Evolutionary conservation across 1,140 invertebrate species (phyloP), one percentile per base, ranked within the genome.

Genomic region (Conopomorpha cramerella): DNA sequence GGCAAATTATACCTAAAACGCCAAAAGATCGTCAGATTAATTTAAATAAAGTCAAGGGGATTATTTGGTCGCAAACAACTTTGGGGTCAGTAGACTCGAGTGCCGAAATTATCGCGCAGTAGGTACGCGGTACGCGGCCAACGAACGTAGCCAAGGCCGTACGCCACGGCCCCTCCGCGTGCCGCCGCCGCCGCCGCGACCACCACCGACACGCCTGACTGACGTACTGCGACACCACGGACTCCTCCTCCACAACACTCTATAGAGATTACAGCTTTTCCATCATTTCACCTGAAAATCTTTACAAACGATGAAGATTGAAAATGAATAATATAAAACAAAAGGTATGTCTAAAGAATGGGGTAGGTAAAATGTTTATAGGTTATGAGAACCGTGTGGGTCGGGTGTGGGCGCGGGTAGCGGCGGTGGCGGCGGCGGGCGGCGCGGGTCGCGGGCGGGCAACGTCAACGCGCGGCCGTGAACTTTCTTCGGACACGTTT

Each of bases 401-500:
- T 43, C 51, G 44, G 49, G 45, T 45, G 48, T 43, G 45, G 47
- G 48, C 41, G 52, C 19, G 14, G 27, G 16, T 18, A 43, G 38
- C 46, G 43, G 41, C 49, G 47, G 50, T 40, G 50, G 44, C 30
- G 23, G 12, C 12, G 47, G 51, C 49, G 44, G 49, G 49, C 39
- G 37, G 39, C 48, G 41, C 48, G 46, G 35, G 38, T 38, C 36
- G 8, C 41, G 37, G 40, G 26, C 37, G 34, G 25, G 56, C 55
- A 45, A 49, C 66, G 66, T 71, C 65, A 71, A 73, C 60, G 68
- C 59, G 68, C 68, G 70, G 55, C 70, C 70, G 59, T 71, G 70
- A 74, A 74, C 70, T 74, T 74, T 71, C 66, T 67, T 71, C 61
- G 56, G 61, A 65, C 66, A 71, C 66, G 66, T 71, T 71, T 73